These are phyloP conservation scores for Tinea trinotella DNA, from an alignment of 2,888 invertebrate genomes.

Conservation along the genomic window DNA sequence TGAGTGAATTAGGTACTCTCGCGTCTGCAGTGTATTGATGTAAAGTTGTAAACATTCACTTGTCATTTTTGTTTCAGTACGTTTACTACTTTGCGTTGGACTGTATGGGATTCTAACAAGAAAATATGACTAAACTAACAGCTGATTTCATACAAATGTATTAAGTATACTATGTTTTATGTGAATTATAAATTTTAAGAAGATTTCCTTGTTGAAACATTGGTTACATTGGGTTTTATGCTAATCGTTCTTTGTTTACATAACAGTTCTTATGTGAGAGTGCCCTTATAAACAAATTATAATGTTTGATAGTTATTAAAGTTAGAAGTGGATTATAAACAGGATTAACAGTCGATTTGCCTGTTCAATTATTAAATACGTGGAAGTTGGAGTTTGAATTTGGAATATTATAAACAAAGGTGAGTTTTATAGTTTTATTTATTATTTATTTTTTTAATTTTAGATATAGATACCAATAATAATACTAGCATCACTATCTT, in stretches of 20 bases:
- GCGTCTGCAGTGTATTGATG: conserved; percentile 58
- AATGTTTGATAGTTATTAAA: not conserved
- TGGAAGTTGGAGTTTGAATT: not conserved
- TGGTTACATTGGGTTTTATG: not conserved
- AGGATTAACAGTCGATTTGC: not conserved
- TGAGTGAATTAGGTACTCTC: conserved; percentile 38
- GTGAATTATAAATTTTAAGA: not conserved
- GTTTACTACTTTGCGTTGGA: conserved; percentile 37
- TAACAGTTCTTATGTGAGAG: conserved; percentile 22
- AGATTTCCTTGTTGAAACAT: not conserved
- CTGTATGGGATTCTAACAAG: conserved; percentile 41
- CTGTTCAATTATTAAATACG: not conserved
- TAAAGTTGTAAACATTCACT: conserved; percentile 66
- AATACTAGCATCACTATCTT: too few species aligned
- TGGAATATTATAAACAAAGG: not conserved
- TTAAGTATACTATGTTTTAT: not conserved
- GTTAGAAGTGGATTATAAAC: not conserved
- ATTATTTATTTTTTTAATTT: too few species aligned
- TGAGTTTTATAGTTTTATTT: too few species aligned
- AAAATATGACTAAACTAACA: conserved; percentile 45
- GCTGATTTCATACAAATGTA: conserved; percentile 35
- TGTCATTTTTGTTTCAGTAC: conserved; percentile 59
- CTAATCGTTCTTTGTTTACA: conserved; percentile 24
- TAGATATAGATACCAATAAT: too few species aligned
- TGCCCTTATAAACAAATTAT: not conserved